Evolutionary conservation across 2,113 vertebrate species (phyloP).

Genomic region (Onychorhynchus coronatus): DNA sequence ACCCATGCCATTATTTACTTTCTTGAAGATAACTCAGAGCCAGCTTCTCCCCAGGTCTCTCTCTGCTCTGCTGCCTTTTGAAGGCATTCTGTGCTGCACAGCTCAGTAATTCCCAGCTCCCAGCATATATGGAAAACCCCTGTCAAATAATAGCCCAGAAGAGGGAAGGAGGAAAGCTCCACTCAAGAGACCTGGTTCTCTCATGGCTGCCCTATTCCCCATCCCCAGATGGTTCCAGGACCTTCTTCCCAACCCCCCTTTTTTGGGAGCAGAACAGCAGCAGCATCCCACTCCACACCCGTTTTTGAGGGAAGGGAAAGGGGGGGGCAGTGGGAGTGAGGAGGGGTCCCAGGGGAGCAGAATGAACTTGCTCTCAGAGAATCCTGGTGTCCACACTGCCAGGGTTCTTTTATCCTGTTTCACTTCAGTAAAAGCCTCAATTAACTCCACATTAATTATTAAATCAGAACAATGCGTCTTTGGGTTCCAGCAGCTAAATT

Average conservation of each 20-base stretch:
- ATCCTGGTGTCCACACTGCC: constrained; percentile 1
- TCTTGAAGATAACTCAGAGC: not conserved
- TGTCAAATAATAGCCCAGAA: not conserved
- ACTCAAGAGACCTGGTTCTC: not conserved
- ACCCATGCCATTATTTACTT: not conserved
- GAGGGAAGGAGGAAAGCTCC: not conserved
- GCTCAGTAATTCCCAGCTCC: not conserved
- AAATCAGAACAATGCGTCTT: constrained; percentile 64
- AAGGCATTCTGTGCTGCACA: not conserved
- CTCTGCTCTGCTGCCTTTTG: not conserved
- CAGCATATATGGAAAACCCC: not conserved
- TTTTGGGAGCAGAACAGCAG: not conserved
- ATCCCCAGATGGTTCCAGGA: not conserved
- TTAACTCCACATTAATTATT: constrained; percentile 72
- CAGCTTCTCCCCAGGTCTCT: not conserved
- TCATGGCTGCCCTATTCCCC: not conserved
- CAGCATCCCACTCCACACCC: not conserved
- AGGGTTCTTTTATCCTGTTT: constrained; percentile 34
- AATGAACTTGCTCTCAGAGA: not conserved
- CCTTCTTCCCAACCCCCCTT: not conserved
- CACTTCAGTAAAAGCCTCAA: constrained; percentile 68
- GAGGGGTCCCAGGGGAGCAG: not conserved
- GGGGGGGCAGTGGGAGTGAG: not conserved
- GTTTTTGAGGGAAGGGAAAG: not conserved
- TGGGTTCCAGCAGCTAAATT: constrained; percentile 61